phyloP scores from a whole-genome alignment of 2,888 invertebrate species.

The Anarsia innoxiella region DNA sequence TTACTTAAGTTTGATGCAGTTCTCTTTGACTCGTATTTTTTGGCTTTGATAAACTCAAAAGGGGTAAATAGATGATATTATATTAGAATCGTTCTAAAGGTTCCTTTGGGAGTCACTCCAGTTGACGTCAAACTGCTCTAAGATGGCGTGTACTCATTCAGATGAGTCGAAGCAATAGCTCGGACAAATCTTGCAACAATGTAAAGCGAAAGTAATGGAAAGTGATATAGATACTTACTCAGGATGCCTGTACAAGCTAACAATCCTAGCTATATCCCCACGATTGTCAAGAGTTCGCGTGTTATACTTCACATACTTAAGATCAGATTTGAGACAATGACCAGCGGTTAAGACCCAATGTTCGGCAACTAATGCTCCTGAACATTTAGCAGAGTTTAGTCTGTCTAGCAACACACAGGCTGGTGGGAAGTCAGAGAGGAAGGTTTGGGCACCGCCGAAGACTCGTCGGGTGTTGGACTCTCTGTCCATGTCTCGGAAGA shows the following conservation, averaged over 20 bases:
- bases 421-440: background rate
- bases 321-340: background rate
- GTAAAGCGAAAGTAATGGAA: background rate
- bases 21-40: too few species aligned
- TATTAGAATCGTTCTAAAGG: too few species aligned
- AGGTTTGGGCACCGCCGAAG: background rate
- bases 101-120: too few species aligned
- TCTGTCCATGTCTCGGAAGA: background rate
- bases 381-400: background rate
- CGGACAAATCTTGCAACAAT: too few species aligned
- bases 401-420: background rate
- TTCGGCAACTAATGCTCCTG: background rate
- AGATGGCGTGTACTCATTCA: too few species aligned
- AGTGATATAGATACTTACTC: conserved; percentile 1
- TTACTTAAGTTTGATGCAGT: too few species aligned
- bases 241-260: background rate
- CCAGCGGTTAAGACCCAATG: conserved; percentile 1
- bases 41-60: too few species aligned
- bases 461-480: background rate
- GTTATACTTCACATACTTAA: background rate
- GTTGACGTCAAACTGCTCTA: too few species aligned
- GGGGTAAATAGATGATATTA: too few species aligned
- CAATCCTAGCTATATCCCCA: background rate
- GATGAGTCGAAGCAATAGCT: too few species aligned
- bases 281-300: background rate